A percentile compares a stretch with the other conserved stretches of the same genome.
Evolutionary conservation across 2,797 vertebrate genomes (phyloP).

Genomic region (Alectoris magna): DNA sequence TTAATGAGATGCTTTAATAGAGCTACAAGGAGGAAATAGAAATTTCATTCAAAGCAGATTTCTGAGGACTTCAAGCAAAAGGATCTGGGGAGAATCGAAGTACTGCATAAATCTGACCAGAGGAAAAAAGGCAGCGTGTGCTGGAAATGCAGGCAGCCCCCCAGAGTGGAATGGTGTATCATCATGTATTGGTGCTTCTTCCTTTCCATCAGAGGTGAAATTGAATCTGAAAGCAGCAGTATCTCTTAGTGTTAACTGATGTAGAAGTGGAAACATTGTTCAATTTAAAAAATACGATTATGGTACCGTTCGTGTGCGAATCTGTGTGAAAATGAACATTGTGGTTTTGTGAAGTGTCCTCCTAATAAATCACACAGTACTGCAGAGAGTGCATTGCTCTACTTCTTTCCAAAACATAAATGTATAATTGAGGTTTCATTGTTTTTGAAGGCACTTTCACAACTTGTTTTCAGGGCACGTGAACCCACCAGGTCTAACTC

Average conservation of each 20-base stretch:
- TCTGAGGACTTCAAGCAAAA: neutral
- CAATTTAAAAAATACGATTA: neutral
- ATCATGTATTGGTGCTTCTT: neutral
- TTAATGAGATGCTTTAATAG: neutral
- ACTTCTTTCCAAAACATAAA: neutral
- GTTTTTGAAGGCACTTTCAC: neutral
- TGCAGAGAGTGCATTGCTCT: neutral
- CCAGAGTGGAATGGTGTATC: rapidly evolving
- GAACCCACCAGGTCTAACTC: neutral
- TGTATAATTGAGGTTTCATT: neutral
- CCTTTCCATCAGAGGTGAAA: neutral
- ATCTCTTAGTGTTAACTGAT: neutral
- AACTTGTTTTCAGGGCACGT: neutral
- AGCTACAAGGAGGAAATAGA: neutral
- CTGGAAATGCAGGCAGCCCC: neutral
- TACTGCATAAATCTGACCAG: neutral
- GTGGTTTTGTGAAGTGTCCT: neutral
- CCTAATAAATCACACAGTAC: neutral
- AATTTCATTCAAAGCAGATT: neutral
- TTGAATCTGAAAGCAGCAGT: neutral
- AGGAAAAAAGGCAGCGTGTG: neutral
- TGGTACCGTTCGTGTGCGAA: neutral
- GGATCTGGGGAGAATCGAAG: neutral
- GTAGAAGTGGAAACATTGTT: neutral
- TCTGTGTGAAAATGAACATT: neutral